A percentile compares a stretch with the other conserved stretches of the same genome.
Conservation (phyloP, 2,888 invertebrate species). For the Folsomia candida region DNA sequence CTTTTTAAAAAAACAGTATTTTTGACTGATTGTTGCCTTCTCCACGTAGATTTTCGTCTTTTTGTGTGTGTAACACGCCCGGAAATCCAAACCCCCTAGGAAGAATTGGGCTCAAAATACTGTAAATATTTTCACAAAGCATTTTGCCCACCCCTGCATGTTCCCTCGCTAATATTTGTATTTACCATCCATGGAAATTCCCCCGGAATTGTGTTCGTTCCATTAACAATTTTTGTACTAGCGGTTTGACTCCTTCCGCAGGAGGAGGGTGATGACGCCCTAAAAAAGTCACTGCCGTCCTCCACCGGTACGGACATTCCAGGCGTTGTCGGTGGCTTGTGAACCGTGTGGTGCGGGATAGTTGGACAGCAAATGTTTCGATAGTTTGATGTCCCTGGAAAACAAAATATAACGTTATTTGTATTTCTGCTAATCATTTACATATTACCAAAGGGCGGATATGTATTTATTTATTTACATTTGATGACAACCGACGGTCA, state of each 20-base stretch:
- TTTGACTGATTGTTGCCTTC: too few species aligned
- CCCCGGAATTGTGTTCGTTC: slow-evolving; percentile 22
- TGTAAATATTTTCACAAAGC: too few species aligned
- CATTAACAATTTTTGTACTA: slow-evolving; percentile 26
- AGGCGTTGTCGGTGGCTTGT: not conserved
- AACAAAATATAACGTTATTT: too few species aligned
- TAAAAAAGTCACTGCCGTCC: too few species aligned
- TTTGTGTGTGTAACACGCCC: too few species aligned
- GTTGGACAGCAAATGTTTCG: slow-evolving; percentile 25
- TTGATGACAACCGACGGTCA: too few species aligned
- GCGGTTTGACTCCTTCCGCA: slow-evolving; percentile 23
- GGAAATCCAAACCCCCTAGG: too few species aligned
- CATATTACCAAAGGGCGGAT: not conserved
- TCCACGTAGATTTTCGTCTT: too few species aligned
- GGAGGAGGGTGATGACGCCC: not conserved
- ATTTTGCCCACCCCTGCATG: too few species aligned
- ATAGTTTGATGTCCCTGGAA: slow-evolving; percentile 21
- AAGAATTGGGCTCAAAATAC: too few species aligned
- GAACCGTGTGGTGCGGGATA: not conserved
- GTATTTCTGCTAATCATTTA: not conserved
- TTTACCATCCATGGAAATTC: slow-evolving; percentile 46
- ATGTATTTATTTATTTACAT: too few species aligned
- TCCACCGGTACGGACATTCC: not conserved
- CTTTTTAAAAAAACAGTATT: not conserved
- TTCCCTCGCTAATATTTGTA: too few species aligned